phyloP scores from a whole-genome alignment of 2,797 vertebrate genomes.

The Lepidocolaptes lacrymiger region DNA sequence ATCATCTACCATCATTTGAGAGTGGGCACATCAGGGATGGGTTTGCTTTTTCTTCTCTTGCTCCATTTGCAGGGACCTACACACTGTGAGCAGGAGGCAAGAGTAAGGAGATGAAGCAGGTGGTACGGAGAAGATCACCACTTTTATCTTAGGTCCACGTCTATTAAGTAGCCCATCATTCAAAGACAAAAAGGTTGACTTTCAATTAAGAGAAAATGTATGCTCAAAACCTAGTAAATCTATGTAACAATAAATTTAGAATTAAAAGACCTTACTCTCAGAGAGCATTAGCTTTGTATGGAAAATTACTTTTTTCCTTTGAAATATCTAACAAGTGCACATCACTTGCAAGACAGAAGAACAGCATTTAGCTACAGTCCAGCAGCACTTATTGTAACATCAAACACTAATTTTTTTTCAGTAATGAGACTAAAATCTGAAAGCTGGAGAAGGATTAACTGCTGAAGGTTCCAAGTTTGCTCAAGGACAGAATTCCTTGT shows the following conservation, averaged over 20 bases:
- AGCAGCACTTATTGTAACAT: background rate
- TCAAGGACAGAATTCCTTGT: background rate
- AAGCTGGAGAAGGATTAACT: background rate
- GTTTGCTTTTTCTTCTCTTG: background rate
- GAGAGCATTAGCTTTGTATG: background rate
- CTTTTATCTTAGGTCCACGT: background rate
- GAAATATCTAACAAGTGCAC: background rate
- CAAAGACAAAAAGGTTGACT: background rate
- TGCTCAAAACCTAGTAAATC: background rate
- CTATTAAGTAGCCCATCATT: background rate
- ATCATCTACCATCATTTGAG: rapidly evolving
- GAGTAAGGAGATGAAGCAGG: rapidly evolving
- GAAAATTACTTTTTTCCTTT: background rate
- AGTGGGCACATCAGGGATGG: rapidly evolving
- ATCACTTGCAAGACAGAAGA: background rate
- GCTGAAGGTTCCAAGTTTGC: background rate
- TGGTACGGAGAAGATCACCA: background rate
- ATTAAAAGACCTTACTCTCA: background rate
- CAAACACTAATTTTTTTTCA: background rate
- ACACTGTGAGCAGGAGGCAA: background rate
- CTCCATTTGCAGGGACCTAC: background rate
- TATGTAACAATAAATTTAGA: background rate
- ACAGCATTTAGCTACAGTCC: background rate
- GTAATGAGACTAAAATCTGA: background rate
- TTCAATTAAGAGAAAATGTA: background rate